These are phyloP conservation scores for Cydia splendana DNA, from an alignment of 1,140 invertebrate genomes.

Conservation along the genomic window DNA sequence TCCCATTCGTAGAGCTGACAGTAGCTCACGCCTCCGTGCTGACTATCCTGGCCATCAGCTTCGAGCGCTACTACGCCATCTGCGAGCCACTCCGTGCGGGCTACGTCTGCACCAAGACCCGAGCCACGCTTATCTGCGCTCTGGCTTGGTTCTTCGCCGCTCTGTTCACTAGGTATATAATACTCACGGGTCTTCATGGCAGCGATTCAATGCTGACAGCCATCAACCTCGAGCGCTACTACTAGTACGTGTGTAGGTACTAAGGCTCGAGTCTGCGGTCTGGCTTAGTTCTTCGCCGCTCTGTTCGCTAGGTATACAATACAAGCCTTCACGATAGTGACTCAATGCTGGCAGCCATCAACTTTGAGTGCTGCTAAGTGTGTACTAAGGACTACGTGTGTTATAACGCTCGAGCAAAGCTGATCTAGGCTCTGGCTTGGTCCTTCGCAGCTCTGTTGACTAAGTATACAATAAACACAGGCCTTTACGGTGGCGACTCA, in stretches of 20 bases:
- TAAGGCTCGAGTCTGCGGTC: constrained; percentile 90
- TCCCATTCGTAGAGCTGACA: constrained; percentile 95
- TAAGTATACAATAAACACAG: constrained; percentile 82
- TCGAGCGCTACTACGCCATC: constrained; percentile 97
- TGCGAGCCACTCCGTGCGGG: constrained; percentile 94
- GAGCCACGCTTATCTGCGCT: constrained; percentile 90
- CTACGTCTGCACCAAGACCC: constrained; percentile 93
- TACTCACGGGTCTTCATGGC: not conserved
- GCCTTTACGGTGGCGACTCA: too few species aligned
- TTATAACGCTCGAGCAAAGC: not conserved
- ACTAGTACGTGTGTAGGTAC: constrained; percentile 81
- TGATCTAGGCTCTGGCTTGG: constrained; percentile 92
- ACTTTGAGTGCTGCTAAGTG: not conserved
- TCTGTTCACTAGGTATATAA: constrained; percentile 88
- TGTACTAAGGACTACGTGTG: too few species aligned
- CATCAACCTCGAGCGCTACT: constrained; percentile 94
- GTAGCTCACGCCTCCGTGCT: constrained; percentile 96
- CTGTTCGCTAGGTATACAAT: constrained; percentile 88
- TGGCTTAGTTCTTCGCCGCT: constrained; percentile 92
- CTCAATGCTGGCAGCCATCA: not conserved
- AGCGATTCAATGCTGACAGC: not conserved
- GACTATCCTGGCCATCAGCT: constrained; percentile 95
- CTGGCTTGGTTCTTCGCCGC: constrained; percentile 92
- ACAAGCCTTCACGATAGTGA: not conserved
- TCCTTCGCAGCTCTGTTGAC: constrained; percentile 90